These are phyloP conservation scores for Aphelocoma coerulescens DNA, from an alignment of 2,113 vertebrate species.

Conservation along the genomic window DNA sequence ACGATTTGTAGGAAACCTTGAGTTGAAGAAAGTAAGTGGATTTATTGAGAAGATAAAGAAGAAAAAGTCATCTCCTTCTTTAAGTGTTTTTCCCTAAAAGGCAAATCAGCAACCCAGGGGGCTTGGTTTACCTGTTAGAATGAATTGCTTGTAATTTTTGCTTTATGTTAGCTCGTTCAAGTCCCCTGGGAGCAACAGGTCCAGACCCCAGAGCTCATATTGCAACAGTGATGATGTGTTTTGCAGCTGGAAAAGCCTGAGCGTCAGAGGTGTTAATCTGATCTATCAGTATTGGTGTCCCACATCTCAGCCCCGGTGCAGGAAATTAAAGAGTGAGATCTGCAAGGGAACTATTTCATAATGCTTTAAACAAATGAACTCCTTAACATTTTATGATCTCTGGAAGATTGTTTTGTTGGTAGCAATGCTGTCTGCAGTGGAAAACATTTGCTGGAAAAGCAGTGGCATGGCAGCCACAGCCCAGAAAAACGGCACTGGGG, in stretches of 20 bases:
- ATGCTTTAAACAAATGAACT: conserved; percentile 73
- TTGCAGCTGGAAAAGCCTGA: conserved; percentile 7
- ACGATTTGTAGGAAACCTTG: background rate
- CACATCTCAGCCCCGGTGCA: conserved; percentile 50
- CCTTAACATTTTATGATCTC: conserved; percentile 63
- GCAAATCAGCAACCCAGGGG: background rate
- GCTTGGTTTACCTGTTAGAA: background rate
- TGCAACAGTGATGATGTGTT: background rate
- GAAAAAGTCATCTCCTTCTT: background rate
- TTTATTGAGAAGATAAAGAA: background rate
- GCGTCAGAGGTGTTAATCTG: conserved; percentile 51
- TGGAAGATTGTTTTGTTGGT: conserved; percentile 56
- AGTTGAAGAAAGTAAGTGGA: background rate
- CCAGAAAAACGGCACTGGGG: background rate
- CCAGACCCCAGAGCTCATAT: background rate
- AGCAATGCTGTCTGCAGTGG: background rate
- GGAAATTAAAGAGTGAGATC: conserved; percentile 70
- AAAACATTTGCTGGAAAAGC: background rate
- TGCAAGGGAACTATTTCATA: conserved; percentile 60
- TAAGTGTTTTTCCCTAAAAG: background rate
- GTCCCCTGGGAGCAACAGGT: background rate
- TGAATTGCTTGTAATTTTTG: background rate
- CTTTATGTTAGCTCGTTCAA: background rate
- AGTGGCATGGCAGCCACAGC: background rate
- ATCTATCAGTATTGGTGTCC: conserved; percentile 61